These are phyloP conservation scores for Hippopotamyrus pictus DNA, from an alignment of 2,797 vertebrate genomes.

Conservation along the genomic window DNA sequence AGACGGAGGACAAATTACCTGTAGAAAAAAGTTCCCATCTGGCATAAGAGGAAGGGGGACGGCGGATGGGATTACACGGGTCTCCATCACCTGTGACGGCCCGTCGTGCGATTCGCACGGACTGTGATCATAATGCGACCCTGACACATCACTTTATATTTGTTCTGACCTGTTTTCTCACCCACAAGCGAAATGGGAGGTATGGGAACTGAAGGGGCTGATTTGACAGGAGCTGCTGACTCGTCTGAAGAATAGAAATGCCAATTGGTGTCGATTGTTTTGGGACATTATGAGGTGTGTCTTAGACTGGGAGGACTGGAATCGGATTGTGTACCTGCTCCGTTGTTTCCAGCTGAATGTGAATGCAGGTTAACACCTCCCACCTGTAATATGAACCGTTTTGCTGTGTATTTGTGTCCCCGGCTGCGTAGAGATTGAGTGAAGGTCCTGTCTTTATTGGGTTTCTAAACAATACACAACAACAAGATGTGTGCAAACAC, in stretches of 20 bases:
- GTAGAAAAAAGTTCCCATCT: constrained; percentile 71
- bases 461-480: not conserved
- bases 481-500: not conserved
- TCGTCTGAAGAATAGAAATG: not conserved
- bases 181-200: not conserved
- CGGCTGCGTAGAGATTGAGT: not conserved
- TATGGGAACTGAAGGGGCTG: not conserved
- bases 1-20: constrained; percentile 71
- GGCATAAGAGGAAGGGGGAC: constrained; percentile 58
- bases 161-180: not conserved
- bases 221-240: not conserved
- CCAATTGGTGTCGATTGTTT: not conserved
- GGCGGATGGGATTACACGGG: constrained; percentile 25
- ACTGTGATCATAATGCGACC: not conserved
- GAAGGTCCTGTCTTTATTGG: not conserved
- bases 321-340: not conserved
- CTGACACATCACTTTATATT: not conserved
- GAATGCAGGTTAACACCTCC: not conserved
- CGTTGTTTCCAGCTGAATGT: not conserved
- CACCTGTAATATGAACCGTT: not conserved
- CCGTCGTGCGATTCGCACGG: not conserved
- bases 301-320: not conserved
- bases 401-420: not conserved
- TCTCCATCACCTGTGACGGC: not conserved
- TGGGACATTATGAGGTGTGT: not conserved